phyloP scores from a whole-genome alignment of 1,140 invertebrate genomes.

The Nixonia krombeini region DNA sequence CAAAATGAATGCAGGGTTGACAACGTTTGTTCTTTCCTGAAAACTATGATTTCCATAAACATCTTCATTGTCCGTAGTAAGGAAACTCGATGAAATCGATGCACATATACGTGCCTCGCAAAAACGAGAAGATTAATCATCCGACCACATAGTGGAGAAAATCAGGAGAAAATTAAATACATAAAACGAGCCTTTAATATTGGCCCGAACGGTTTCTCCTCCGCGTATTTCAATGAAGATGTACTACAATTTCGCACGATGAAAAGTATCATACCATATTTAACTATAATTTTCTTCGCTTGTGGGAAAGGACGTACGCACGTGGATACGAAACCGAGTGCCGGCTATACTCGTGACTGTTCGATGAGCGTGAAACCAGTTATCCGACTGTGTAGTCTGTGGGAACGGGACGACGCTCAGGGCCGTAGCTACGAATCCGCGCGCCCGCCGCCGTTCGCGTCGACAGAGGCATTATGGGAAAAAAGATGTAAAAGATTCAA shows the following conservation, averaged over 20 bases:
- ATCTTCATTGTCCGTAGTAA: too few species aligned
- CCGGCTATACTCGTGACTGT: conserved; percentile 45
- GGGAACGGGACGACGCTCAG: conserved; percentile 47
- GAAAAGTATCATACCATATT: conserved; percentile 42
- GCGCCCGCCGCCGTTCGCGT: conserved; percentile 1
- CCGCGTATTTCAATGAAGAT: conserved; percentile 32
- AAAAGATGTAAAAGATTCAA: too few species aligned
- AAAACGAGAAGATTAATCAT: too few species aligned
- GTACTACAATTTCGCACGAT: conserved; percentile 30
- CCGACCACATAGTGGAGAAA: conserved; percentile 1
- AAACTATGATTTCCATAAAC: too few species aligned
- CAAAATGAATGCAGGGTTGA: too few species aligned
- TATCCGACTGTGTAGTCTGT: conserved; percentile 41
- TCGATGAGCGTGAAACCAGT: conserved; percentile 51
- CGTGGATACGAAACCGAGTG: conserved; percentile 36
- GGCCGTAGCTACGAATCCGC: conserved; percentile 30
- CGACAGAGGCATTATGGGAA: too few species aligned
- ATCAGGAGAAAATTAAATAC: conserved; percentile 1
- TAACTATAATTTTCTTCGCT: conserved; percentile 44
- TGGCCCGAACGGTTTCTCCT: conserved; percentile 7
- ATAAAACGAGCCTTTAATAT: conserved; percentile 2
- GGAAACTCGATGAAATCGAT: too few species aligned
- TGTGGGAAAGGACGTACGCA: conserved; percentile 50
- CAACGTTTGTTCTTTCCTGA: too few species aligned
- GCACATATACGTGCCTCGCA: too few species aligned